Conservation (phyloP, 2,113 vertebrate species). For the Calyptomena viridis region DNA sequence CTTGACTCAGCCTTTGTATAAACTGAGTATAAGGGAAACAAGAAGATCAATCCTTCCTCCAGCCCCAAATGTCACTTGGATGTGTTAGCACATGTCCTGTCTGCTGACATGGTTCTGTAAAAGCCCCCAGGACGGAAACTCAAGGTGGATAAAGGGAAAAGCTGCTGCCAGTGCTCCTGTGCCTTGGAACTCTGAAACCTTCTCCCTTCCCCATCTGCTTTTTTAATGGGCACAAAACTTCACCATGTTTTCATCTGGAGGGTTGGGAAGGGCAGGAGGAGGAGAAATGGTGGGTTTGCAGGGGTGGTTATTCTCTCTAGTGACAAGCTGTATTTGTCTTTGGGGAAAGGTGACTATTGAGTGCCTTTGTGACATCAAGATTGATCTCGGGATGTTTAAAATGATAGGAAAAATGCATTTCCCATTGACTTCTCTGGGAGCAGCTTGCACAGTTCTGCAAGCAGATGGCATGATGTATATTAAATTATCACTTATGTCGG, state of each 20-base stretch:
- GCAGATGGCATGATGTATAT: conserved; percentile 67
- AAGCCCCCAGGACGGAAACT: neutral
- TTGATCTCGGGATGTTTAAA: neutral
- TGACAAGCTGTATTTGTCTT: neutral
- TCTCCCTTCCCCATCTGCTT: neutral
- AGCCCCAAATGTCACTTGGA: neutral
- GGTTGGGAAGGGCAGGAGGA: neutral
- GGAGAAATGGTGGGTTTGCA: neutral
- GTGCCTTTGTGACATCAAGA: neutral
- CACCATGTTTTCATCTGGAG: neutral
- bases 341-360: neutral
- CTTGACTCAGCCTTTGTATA: neutral
- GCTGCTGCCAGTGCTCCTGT: neutral
- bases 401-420: conserved; percentile 11
- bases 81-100: neutral
- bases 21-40: neutral
- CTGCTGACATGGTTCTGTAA: neutral
- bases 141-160: neutral
- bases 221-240: neutral
- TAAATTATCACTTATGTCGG: conserved; percentile 67
- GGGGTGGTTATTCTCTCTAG: neutral
- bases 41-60: neutral
- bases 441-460: conserved; percentile 42
- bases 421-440: conserved; percentile 19
- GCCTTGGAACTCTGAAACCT: neutral